Percentiles rank a stretch among this genome's conserved stretches.
These are phyloP conservation scores for Peucedramus taeniatus DNA, from an alignment of 2,113 vertebrate species.

Conservation along the genomic window DNA sequence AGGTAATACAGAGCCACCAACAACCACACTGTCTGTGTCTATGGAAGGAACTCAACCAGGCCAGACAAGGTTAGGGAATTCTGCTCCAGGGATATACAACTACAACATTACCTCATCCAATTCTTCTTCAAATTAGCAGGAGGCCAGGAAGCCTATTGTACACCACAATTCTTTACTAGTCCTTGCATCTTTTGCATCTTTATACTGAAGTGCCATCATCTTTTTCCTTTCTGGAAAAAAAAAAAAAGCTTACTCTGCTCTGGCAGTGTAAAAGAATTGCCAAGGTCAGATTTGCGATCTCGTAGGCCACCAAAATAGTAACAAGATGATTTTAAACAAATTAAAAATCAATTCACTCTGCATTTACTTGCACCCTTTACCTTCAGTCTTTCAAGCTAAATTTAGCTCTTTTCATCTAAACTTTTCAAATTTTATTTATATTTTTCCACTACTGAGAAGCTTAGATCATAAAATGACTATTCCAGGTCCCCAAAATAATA, in stretches of 20 bases:
- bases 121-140: neutral
- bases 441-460: neutral
- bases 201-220: neutral
- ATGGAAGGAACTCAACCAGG: fast-evolving
- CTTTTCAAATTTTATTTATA: neutral
- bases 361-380: neutral
- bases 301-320: neutral
- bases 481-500: neutral
- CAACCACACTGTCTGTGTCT: neutral
- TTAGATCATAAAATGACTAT: neutral
- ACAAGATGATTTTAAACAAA: neutral
- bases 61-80: neutral
- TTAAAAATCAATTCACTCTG: neutral
- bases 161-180: neutral
- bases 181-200: neutral
- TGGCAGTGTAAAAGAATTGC: neutral
- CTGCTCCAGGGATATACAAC: neutral
- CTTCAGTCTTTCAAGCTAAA: neutral
- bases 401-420: neutral
- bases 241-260: neutral
- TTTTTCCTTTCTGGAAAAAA: neutral
- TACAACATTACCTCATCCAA: neutral
- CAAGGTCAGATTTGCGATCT: neutral
- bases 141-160: neutral
- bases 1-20: neutral